phyloP scores from a whole-genome alignment of 2,113 vertebrate species.

The Petrocephalus zakoni region DNA sequence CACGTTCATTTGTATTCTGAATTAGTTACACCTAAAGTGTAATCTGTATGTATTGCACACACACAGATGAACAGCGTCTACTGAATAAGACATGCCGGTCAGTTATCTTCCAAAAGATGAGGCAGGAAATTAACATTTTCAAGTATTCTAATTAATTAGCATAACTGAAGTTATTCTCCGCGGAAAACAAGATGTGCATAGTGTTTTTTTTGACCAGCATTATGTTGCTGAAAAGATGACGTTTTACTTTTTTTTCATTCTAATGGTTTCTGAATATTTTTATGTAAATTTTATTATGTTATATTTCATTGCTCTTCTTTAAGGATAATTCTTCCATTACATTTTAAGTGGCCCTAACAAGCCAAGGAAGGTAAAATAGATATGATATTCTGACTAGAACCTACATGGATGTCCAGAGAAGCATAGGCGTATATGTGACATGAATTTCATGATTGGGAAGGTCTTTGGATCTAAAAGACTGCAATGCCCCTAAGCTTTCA shows the following conservation, averaged over 20 bases:
- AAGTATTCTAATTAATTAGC: not conserved
- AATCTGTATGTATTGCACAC: not conserved
- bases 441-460: not conserved
- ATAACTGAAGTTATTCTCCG: not conserved
- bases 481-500: not conserved
- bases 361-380: not conserved
- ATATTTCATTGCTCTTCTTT: not conserved
- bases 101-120: not conserved
- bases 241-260: not conserved
- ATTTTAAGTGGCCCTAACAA: not conserved
- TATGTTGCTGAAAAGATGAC: not conserved
- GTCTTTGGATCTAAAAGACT: not conserved
- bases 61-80: not conserved
- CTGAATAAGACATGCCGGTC: not conserved
- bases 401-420: not conserved
- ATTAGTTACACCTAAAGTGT: not conserved
- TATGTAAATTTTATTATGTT: not conserved
- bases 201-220: not conserved
- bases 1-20: not conserved
- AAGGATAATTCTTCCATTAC: not conserved
- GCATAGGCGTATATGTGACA: not conserved
- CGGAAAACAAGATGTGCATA: not conserved
- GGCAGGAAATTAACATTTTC: not conserved
- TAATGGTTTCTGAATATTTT: not conserved
- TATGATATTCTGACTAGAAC: not conserved